Conservation (phyloP, 2,113 vertebrate genomes). For the Pseudorectes ferrugineus region DNA sequence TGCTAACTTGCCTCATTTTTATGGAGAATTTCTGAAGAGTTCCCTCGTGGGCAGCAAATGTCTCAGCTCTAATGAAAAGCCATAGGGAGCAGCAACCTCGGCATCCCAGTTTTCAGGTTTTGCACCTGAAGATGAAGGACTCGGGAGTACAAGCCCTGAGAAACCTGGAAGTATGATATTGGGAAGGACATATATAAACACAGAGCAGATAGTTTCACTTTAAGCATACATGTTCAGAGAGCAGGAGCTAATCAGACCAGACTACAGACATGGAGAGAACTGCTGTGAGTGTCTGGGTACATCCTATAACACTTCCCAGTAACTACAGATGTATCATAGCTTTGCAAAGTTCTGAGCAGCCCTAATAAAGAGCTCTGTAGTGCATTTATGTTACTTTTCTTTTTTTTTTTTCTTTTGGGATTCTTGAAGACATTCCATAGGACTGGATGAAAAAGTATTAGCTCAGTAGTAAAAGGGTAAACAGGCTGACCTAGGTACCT, state of each 20-base stretch:
- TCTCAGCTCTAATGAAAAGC: neutral
- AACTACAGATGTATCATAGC: neutral
- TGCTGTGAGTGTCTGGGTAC: neutral
- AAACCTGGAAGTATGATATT: neutral
- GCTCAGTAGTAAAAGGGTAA: neutral
- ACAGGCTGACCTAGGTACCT: neutral
- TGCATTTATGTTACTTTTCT: neutral
- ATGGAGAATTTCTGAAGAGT: neutral
- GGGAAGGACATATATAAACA: neutral
- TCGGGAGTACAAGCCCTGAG: neutral
- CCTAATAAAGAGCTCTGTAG: neutral
- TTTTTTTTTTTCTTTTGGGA: neutral
- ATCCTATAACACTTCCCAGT: neutral
- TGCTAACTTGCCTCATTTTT: neutral
- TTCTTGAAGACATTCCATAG: neutral
- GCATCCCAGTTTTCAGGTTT: neutral
- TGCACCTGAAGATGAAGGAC: neutral
- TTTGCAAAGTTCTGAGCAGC: neutral
- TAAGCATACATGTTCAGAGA: neutral
- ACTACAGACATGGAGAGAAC: neutral
- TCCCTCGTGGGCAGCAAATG: neutral
- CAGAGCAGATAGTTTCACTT: neutral
- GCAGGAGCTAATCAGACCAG: neutral
- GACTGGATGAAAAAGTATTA: neutral
- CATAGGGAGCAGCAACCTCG: neutral